Base-by-base conservation (phyloP, 37 sponge, comb jelly and placozoan genomes). In the Haliclona indistincta region DNA sequence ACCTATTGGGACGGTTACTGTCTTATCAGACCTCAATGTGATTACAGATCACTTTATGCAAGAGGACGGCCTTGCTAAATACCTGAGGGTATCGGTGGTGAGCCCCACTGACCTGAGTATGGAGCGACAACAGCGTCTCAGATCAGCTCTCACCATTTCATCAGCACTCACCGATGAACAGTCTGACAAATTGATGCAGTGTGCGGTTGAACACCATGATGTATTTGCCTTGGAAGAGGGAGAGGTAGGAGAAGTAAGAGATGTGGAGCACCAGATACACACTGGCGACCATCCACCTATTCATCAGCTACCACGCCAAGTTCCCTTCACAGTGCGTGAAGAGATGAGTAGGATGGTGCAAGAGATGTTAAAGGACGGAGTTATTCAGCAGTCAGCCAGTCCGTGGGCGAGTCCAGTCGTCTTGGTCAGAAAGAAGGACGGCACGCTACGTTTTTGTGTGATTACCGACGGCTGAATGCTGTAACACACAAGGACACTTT, bases 351-450 rank as follows among this genome's bases (percentile, higher is more conserved):
- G 13, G 39, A 66, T 66, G 67, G 71, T 44, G 23, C 23, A 47
- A 45, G 52, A 70, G 42, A 70, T 70, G 71, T 43, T 45, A 5
- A 49, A 44, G 26, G 32, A 13, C 11, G 71, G 53, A 6, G 52
- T 70, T 4, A 43, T 70, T 44, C 49, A 70, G 35, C 17, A 61
- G 17, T 41, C 42, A 26, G 2, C 45, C 1, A 41, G 45, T 39
- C 69, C 69, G 8, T 68, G 69, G 69, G 69, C 69, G 20, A 68
- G 69, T 39, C 69, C 69, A 3, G 69, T 68, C 23, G 69, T 68
- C 32, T 15, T 74, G 19, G 74, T 74, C 40, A 17, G 43, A 38
- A 74, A 74, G 43, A 56, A 58, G 32, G 62, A 56, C 37, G 61
- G 61, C 4, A 56, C 44, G 4, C 45, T 58, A 11, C 26, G 74